phyloP scores from a whole-genome alignment of 2,888 invertebrate genomes.

The Trachelus stipa region DNA sequence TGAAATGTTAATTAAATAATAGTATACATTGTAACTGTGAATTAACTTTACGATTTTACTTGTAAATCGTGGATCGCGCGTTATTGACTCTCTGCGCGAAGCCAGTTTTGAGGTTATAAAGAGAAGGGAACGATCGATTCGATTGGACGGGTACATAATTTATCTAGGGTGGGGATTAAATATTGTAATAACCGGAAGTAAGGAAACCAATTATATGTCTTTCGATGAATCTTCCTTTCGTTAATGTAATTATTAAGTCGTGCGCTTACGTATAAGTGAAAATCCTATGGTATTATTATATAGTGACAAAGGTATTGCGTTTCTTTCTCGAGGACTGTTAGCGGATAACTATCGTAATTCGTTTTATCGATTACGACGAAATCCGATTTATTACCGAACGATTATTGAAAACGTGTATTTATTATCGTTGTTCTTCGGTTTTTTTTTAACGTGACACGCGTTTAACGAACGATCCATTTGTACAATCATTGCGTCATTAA shows the following conservation, averaged over 20 bases:
- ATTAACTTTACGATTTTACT: too few species aligned
- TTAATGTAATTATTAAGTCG: conserved; percentile 38
- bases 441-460: conserved; percentile 47
- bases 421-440: conserved; percentile 65
- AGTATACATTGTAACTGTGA: conserved; percentile 21
- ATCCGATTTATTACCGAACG: too few species aligned
- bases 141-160: background rate
- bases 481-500: conserved; percentile 67
- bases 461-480: conserved; percentile 65
- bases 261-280: conserved; percentile 4
- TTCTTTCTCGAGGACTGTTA: too few species aligned
- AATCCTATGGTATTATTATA: too few species aligned
- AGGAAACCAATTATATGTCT: conserved; percentile 2
- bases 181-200: background rate
- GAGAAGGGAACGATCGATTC: too few species aligned
- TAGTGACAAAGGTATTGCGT: too few species aligned
- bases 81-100: too few species aligned
- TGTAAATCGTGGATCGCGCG: too few species aligned
- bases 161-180: background rate
- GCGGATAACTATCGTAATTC: too few species aligned
- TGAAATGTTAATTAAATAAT: conserved; percentile 28
- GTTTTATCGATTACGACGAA: too few species aligned
- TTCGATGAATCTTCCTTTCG: conserved; percentile 39
- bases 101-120: too few species aligned
- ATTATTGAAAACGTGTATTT: conserved; percentile 41